These are phyloP conservation scores for Endomychus coccineus DNA, from an alignment of 2,888 invertebrate genomes.

Conservation along the genomic window DNA sequence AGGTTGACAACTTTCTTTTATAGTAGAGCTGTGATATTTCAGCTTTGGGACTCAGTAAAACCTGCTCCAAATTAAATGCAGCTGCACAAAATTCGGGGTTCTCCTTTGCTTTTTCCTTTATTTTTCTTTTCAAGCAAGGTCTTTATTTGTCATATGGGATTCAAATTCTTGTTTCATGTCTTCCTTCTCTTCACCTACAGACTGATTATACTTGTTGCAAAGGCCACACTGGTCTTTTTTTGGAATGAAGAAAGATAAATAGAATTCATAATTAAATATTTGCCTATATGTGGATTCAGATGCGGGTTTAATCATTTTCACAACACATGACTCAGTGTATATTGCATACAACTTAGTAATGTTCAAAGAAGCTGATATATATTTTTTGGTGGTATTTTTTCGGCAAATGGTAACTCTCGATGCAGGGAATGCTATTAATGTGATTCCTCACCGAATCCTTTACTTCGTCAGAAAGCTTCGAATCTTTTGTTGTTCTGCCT, in stretches of 20 bases:
- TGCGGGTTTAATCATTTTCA: neutral
- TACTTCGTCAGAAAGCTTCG: too few species aligned
- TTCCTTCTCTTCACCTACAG: slow-evolving; percentile 2
- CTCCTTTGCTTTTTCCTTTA: slow-evolving; percentile 1
- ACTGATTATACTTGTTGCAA: too few species aligned
- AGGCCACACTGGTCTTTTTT: slow-evolving; percentile 10
- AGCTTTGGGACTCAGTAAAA: too few species aligned
- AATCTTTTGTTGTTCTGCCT: too few species aligned
- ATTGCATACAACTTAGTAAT: slow-evolving; percentile 6
- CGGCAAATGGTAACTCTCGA: slow-evolving; percentile 3
- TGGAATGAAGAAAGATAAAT: slow-evolving; percentile 5
- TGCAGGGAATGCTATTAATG: slow-evolving; percentile 3
- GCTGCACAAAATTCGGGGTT: slow-evolving; percentile 7
- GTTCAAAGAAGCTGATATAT: neutral
- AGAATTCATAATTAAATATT: slow-evolving; percentile 4
- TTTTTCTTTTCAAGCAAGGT: slow-evolving; percentile 4
- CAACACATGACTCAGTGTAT: slow-evolving; percentile 5
- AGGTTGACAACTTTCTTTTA: too few species aligned
- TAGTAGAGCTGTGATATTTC: too few species aligned
- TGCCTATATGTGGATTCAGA: neutral
- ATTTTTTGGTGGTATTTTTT: slow-evolving; percentile 4
- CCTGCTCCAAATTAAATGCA: too few species aligned
- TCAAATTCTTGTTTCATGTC: slow-evolving; percentile 4
- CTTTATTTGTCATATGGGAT: slow-evolving; percentile 5
- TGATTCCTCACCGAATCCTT: slow-evolving; percentile 7